Percentiles rank a stretch among this genome's conserved stretches.
These are phyloP conservation scores for Luperina nickerlii DNA, from an alignment of 2,888 invertebrate species.

Conservation along the genomic window DNA sequence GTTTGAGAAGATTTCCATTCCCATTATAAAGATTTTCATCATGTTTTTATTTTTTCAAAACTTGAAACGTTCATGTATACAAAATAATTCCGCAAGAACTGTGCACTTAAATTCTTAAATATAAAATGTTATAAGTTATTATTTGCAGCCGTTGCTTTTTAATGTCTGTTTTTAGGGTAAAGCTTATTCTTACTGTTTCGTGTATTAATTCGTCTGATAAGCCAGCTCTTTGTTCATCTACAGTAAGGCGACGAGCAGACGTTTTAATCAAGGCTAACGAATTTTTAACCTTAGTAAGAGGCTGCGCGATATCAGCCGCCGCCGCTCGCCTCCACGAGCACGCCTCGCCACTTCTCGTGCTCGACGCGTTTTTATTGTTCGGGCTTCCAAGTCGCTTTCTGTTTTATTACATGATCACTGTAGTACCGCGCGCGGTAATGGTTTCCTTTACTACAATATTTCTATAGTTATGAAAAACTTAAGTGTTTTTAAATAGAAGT, in stretches of 20 bases:
- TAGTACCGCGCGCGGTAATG: slow-evolving; percentile 42
- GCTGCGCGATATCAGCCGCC: slow-evolving; percentile 64
- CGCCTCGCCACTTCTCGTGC: slow-evolving; percentile 78
- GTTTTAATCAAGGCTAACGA: slow-evolving; percentile 82
- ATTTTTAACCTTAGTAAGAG: slow-evolving; percentile 75
- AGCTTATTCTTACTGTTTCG: slow-evolving; percentile 72
- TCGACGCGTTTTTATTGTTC: slow-evolving; percentile 80
- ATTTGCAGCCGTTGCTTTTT: slow-evolving; percentile 62
- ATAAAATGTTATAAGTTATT: slow-evolving; percentile 61
- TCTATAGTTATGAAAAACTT: neutral
- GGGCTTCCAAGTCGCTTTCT: slow-evolving; percentile 70
- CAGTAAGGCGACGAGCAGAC: slow-evolving; percentile 75
- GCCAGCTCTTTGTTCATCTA: slow-evolving; percentile 77
- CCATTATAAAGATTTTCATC: neutral
- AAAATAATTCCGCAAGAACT: slow-evolving; percentile 6
- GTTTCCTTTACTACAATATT: slow-evolving; percentile 22
- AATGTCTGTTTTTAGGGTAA: slow-evolving; percentile 65
- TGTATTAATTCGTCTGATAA: slow-evolving; percentile 79
- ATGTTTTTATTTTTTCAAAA: neutral
- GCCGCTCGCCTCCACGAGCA: slow-evolving; percentile 64
- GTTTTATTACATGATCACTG: slow-evolving; percentile 70
- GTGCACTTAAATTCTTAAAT: slow-evolving; percentile 38
- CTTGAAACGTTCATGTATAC: slow-evolving; percentile 5
- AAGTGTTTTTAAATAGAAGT: neutral
- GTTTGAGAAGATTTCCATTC: slow-evolving; percentile 56